These are phyloP conservation scores for Albula goreensis DNA, from an alignment of 2,113 vertebrate genomes.

Conservation along the genomic window DNA sequence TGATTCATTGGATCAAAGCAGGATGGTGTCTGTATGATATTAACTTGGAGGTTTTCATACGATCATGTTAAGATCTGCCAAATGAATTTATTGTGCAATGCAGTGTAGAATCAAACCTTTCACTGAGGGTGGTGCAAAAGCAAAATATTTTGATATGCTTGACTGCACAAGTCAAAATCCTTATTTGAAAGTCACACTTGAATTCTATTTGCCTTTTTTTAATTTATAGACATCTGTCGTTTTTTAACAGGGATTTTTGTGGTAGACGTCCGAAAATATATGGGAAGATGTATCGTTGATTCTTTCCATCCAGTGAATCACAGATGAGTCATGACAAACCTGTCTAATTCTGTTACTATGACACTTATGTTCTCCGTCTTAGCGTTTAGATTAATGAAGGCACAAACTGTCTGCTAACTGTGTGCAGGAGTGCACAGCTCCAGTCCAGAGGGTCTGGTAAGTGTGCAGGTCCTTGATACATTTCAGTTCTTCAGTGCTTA, in stretches of 20 bases:
- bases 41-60: background rate
- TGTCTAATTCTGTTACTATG: background rate
- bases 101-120: background rate
- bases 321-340: background rate
- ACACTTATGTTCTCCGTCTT: background rate
- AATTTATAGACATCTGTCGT: background rate
- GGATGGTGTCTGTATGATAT: background rate
- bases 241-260: background rate
- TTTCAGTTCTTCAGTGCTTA: no score
- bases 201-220: background rate
- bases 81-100: background rate
- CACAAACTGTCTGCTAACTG: background rate
- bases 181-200: background rate
- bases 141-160: background rate
- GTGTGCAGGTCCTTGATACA: no score
- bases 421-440: no score
- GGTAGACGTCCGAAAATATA: background rate
- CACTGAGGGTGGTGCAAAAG: background rate
- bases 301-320: conserved; percentile 9
- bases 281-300: background rate
- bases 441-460: no score
- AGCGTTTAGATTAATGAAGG: background rate
- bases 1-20: background rate
- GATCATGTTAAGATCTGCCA: background rate
- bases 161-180: background rate